phyloP scores from a whole-genome alignment of 2,113 vertebrate species.

The Oncorhynchus keta region DNA sequence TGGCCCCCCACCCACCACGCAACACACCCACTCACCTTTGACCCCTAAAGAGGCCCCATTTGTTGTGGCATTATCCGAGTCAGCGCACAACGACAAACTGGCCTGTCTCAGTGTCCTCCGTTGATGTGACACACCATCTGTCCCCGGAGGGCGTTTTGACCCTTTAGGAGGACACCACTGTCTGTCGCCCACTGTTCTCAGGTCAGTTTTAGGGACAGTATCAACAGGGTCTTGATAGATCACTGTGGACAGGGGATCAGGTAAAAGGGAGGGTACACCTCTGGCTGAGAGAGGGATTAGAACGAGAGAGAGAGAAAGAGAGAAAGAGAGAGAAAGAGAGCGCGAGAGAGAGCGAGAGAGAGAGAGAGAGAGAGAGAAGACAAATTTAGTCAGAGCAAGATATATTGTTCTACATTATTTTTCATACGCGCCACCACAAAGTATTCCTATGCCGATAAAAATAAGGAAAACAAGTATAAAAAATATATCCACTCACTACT shows the following conservation, averaged over 20 bases:
- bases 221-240: not conserved
- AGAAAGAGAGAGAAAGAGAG: too few species aligned
- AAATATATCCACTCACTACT: too few species aligned
- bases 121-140: slow-evolving; percentile 5
- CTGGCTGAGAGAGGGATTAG: not conserved
- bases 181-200: not conserved
- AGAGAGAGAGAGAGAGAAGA: not conserved
- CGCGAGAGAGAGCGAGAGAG: not conserved
- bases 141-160: slow-evolving; percentile 5
- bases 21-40: slow-evolving; percentile 3
- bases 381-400: not conserved
- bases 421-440: too few species aligned
- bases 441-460: not conserved
- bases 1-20: not conserved
- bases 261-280: not conserved
- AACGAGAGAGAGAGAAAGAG: not conserved
- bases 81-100: slow-evolving; percentile 15
- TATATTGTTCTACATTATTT: not conserved
- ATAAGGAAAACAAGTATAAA: too few species aligned
- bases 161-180: not conserved
- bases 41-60: not conserved
- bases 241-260: not conserved
- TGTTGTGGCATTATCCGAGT: slow-evolving; percentile 1
- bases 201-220: not conserved
- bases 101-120: not conserved